Base-by-base conservation (phyloP, 1,140 invertebrate genomes). In the Antheraea pernyi region DNA sequence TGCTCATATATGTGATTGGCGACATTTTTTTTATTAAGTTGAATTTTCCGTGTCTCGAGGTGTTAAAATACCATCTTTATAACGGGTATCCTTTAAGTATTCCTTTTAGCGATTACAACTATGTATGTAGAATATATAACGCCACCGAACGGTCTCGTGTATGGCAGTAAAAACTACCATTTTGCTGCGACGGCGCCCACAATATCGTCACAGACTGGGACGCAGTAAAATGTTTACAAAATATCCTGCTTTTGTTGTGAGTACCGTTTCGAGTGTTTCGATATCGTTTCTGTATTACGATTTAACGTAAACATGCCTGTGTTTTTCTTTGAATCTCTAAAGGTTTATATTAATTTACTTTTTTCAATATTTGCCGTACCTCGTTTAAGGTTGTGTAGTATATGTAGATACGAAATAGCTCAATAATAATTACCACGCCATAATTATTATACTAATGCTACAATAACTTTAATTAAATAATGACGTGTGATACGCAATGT, bases 161-260 rank as follows among this genome's bases (percentile, higher is more conserved):
- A 77, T 75, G 78, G 86, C 76, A 84, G 84, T 88, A 88, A 88
- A 88, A 88, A 86, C 61, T 78, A 81, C 77, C 83, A 78, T 85
- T 85, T 83, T 85, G 83, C 77, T 79, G 70, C 82, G 81, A 81
- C 77, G 81, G 81, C 82, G 75, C 78, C 84, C 86, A 86, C 83
- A 87, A 89, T 86, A 86, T 84, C 80, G 83, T 81, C 82, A 81
- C 85, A 86, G 85, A 72, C 83, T 81, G 85, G 79, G 80, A 69
- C 82, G 84, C 79, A 89, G 85, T 89, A 89, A 89, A 87, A 89
- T 87, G 85, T 81, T 85, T 86, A 87, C 84, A 85, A 85, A 86
- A 87, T 86, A 80, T 84, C 78, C 80, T 76, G 81, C 82, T 85
- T 80, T 83, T 85, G 81, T 86, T 86, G 74, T 64, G 76, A 72